Evolutionary conservation across 2,888 invertebrate species (phyloP).

Genomic region (Monopis laevigella): DNA sequence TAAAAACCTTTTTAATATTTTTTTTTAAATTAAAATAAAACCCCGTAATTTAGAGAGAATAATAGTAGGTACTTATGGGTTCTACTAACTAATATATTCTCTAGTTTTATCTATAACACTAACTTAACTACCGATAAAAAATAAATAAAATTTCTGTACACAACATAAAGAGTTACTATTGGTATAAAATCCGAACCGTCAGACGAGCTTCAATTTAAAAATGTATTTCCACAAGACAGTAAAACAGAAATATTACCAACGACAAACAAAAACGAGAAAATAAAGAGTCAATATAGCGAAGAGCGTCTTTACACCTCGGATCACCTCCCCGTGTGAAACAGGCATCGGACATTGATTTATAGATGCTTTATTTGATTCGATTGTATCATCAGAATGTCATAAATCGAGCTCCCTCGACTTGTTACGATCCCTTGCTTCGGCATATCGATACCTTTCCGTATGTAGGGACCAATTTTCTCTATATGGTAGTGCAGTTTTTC

Average conservation of each 20-base stretch:
- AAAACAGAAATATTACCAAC: constrained; percentile 5
- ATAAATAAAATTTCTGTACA: too few relatives aligned
- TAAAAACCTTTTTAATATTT: too few relatives aligned
- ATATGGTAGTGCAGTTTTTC: constrained; percentile 10
- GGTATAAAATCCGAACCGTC: constrained; percentile 3
- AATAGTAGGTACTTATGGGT: too few relatives aligned
- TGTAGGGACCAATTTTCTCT: constrained; percentile 8
- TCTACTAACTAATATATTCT: too few relatives aligned
- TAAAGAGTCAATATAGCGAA: background rate
- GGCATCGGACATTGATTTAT: constrained; percentile 18
- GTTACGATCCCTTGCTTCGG: constrained; percentile 8
- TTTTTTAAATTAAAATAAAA: too few relatives aligned
- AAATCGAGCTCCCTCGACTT: constrained; percentile 14
- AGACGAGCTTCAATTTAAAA: constrained; percentile 1
- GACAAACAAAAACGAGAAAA: constrained; percentile 5
- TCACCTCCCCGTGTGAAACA: constrained; percentile 2
- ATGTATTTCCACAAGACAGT: constrained; percentile 7
- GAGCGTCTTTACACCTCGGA: constrained; percentile 6
- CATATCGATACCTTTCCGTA: constrained; percentile 8
- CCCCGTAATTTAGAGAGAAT: too few relatives aligned
- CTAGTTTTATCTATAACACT: too few relatives aligned
- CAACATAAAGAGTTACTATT: too few relatives aligned
- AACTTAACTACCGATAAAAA: too few relatives aligned
- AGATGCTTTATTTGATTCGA: constrained; percentile 19
- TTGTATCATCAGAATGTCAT: constrained; percentile 20